Percentiles rank a stretch among this genome's conserved stretches.
phyloP scores from a whole-genome alignment of 2,113 vertebrate genomes.

The Pelecanus crispus region DNA sequence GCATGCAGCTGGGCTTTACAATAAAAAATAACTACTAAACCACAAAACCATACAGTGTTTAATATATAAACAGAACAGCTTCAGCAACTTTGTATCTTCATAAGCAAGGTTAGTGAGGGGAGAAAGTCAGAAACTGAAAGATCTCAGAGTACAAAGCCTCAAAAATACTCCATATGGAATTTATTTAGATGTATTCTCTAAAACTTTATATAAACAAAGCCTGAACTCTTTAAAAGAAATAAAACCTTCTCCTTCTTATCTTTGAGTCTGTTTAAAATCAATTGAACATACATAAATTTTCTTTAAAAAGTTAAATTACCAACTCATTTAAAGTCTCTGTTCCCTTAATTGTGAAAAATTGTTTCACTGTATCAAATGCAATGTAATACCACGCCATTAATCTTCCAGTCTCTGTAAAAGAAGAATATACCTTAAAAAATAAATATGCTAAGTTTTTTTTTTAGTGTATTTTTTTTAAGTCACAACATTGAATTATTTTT shows the following conservation, averaged over 20 bases:
- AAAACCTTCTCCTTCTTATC: neutral
- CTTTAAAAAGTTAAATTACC: slow-evolving; percentile 73
- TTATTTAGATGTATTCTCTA: neutral
- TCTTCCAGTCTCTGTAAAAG: slow-evolving; percentile 82
- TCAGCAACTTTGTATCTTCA: neutral
- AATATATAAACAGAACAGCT: neutral
- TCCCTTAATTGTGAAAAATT: slow-evolving; percentile 83
- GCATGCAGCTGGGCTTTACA: neutral
- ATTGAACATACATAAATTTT: neutral
- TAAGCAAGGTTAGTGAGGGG: neutral
- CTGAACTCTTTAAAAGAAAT: neutral
- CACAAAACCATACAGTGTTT: neutral
- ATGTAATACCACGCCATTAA: slow-evolving; percentile 94
- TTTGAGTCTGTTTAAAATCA: neutral
- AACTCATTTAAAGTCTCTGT: slow-evolving; percentile 86
- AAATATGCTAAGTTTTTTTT: neutral
- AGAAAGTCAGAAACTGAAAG: neutral
- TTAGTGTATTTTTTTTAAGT: neutral
- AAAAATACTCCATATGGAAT: neutral
- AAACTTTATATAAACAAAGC: neutral
- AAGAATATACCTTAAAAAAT: neutral
- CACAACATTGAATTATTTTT: neutral
- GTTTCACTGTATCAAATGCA: slow-evolving; percentile 92
- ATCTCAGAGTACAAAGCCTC: neutral
- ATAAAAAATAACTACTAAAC: neutral